These are phyloP conservation scores for Conops quadrifasciatus DNA, from an alignment of 2,888 invertebrate species.

Conservation along the genomic window DNA sequence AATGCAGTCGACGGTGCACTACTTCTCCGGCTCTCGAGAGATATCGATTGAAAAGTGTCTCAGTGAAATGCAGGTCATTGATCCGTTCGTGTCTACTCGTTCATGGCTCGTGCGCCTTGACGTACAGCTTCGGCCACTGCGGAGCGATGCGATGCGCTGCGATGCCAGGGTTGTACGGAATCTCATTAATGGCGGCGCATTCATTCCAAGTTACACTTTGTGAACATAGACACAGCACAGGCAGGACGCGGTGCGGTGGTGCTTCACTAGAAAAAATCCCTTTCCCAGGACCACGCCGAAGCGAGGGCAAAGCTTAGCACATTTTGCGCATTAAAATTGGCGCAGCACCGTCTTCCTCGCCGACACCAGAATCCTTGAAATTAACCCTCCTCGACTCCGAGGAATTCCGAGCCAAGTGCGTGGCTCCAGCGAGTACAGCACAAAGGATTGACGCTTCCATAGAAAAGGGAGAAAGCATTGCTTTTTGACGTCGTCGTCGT, in stretches of 20 bases:
- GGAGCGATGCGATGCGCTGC: neutral
- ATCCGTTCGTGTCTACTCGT: conserved; percentile 54
- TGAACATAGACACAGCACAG: too few species aligned
- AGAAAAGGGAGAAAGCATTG: conserved; percentile 12
- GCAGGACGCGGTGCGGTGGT: neutral
- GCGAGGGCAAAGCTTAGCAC: neutral
- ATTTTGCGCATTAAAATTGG: neutral
- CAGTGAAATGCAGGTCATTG: conserved; percentile 65
- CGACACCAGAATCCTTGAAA: conserved; percentile 12
- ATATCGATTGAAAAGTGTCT: conserved; percentile 66
- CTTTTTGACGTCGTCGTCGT: conserved; percentile 21
- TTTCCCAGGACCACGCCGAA: neutral
- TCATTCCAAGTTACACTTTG: too few species aligned
- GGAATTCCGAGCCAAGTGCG: conserved; percentile 14
- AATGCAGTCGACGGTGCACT: conserved; percentile 28
- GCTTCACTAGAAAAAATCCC: neutral
- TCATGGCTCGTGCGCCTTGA: conserved; percentile 24
- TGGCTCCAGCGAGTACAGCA: neutral
- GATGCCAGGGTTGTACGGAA: neutral
- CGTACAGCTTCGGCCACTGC: conserved; percentile 15
- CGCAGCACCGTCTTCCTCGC: conserved; percentile 11
- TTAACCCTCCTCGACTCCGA: neutral
- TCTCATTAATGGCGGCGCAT: too few species aligned
- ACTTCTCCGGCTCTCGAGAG: conserved; percentile 54
- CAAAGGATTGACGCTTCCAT: neutral